Conservation (phyloP, 2,113 vertebrate genomes). For the Mungos mungo region DNA sequence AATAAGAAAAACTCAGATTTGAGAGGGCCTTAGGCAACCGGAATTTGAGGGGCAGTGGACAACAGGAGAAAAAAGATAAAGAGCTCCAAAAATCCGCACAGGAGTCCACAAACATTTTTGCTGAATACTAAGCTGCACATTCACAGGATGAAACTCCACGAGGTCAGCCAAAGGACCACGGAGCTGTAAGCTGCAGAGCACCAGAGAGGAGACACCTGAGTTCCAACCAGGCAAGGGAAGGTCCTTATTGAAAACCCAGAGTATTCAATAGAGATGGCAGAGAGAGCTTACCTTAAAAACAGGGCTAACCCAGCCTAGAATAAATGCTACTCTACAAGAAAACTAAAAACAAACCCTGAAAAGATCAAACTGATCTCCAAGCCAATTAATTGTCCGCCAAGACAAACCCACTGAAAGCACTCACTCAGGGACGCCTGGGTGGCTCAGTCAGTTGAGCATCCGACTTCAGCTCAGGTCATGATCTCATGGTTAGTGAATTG, state of each 20-base stretch:
- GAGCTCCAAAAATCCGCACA: neutral
- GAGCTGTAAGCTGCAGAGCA: neutral
- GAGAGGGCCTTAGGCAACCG: neutral
- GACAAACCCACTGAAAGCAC: neutral
- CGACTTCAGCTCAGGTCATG: too few species aligned
- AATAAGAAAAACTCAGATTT: neutral
- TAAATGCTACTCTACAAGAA: neutral
- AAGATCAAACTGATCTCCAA: constrained; percentile 2
- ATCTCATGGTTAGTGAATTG: too few species aligned
- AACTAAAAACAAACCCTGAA: neutral
- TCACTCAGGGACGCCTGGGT: neutral
- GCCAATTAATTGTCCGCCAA: neutral
- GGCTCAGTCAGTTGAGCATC: too few species aligned
- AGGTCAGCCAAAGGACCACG: neutral
- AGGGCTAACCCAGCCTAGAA: neutral
- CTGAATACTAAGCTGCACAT: neutral
- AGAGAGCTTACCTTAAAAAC: neutral
- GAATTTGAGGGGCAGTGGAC: neutral
- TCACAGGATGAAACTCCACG: neutral
- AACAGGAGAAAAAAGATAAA: neutral
- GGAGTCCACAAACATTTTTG: neutral
- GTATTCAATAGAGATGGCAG: neutral
- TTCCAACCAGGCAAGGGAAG: neutral
- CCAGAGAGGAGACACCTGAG: neutral
- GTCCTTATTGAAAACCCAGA: neutral